Evolutionary conservation across 2,888 invertebrate genomes (phyloP).

Genomic region (Eupithecia exiguata): DNA sequence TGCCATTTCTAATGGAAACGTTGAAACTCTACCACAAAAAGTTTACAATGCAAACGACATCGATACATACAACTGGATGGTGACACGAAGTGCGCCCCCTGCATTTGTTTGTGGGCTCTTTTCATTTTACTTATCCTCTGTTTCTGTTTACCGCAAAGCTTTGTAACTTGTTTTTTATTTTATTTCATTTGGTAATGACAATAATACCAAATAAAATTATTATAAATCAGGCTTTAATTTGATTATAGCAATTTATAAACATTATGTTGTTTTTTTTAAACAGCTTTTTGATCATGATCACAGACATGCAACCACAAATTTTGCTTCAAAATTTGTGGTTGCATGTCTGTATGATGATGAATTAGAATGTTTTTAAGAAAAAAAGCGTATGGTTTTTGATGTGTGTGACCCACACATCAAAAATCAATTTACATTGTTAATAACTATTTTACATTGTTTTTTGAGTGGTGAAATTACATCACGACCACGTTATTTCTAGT

Average conservation of each 20-base stretch:
- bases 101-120: constrained; percentile 76
- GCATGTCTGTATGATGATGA: neutral
- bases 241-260: neutral
- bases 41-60: constrained; percentile 82
- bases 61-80: constrained; percentile 60
- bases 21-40: constrained; percentile 55
- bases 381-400: too few species aligned
- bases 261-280: neutral
- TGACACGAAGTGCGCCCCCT: constrained; percentile 68
- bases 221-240: neutral
- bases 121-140: constrained; percentile 71
- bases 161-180: constrained; percentile 19
- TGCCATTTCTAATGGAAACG: neutral
- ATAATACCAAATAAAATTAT: neutral
- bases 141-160: constrained; percentile 46
- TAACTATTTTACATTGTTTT: too few species aligned
- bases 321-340: neutral
- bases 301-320: too few species aligned
- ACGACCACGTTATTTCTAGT: too few species aligned
- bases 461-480: too few species aligned
- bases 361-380: neutral
- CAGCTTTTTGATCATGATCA: too few species aligned
- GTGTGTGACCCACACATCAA: too few species aligned
- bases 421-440: too few species aligned
- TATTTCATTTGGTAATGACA: neutral